phyloP scores from a whole-genome alignment of 2,797 vertebrate genomes.

The Psittacula echo region DNA sequence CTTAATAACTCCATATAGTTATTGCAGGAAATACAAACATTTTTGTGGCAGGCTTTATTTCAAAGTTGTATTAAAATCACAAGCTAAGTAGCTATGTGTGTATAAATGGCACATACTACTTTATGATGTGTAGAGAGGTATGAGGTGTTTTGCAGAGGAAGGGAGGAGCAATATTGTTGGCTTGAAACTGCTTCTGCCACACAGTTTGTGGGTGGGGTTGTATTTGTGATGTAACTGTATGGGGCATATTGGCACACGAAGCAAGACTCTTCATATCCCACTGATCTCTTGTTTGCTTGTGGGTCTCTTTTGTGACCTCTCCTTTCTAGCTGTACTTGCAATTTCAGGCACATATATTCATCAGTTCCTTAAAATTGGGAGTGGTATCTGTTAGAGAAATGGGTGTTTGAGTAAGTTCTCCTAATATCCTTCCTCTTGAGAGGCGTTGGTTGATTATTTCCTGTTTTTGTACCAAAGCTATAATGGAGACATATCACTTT shows the following conservation, averaged over 20 bases:
- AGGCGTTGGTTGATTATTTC: slow-evolving; percentile 75
- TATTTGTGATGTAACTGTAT: background rate
- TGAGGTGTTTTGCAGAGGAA: rapidly evolving
- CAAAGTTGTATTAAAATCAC: background rate
- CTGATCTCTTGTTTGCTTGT: rapidly evolving
- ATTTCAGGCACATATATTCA: background rate
- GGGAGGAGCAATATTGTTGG: background rate
- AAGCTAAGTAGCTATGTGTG: rapidly evolving
- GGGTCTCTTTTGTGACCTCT: background rate
- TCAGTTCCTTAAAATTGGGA: background rate
- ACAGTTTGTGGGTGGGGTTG: background rate
- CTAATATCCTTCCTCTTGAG: slow-evolving; percentile 57
- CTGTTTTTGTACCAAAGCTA: slow-evolving; percentile 75
- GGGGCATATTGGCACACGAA: background rate
- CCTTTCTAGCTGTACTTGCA: background rate
- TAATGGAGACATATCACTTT: slow-evolving; percentile 62
- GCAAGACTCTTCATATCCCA: rapidly evolving
- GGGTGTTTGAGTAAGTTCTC: slow-evolving; percentile 7
- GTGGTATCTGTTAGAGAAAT: background rate
- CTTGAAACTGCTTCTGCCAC: background rate
- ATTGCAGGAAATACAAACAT: background rate
- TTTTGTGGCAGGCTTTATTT: background rate
- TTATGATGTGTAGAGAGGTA: background rate
- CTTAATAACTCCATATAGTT: background rate
- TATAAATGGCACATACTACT: background rate